Evolutionary conservation across 2,797 vertebrate genomes (phyloP).

Genomic region (Uromys caudimaculatus): DNA sequence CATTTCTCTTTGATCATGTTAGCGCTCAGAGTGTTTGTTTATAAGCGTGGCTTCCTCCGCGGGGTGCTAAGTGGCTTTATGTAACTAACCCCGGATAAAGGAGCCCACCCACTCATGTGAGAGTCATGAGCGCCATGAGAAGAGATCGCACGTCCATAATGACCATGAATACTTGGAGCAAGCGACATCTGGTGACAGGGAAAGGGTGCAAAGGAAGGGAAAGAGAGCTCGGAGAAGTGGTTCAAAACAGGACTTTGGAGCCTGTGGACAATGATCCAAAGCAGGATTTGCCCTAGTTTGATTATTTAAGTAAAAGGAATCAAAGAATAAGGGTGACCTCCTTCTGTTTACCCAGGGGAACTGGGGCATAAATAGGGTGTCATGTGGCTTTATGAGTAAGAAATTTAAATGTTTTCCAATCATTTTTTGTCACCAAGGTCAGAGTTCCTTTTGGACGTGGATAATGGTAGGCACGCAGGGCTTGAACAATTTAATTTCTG

Average conservation of each 20-base stretch:
- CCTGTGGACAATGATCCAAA: not conserved
- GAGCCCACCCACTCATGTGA: not conserved
- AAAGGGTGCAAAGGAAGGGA: not conserved
- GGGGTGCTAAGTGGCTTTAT: not conserved
- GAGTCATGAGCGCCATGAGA: not conserved
- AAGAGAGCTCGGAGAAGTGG: not conserved
- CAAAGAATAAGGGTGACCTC: constrained; percentile 24
- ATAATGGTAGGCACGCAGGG: not conserved
- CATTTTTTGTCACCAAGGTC: not conserved
- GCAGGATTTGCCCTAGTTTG: not conserved
- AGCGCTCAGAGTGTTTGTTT: not conserved
- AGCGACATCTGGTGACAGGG: not conserved
- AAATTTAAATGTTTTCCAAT: constrained; percentile 6
- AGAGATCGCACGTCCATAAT: constrained; percentile 2
- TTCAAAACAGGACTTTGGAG: constrained; percentile 27
- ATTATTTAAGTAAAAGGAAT: constrained; percentile 65
- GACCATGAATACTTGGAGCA: not conserved
- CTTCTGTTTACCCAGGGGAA: not conserved
- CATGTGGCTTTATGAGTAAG: not conserved
- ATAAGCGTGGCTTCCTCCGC: not conserved
- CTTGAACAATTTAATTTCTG: not conserved
- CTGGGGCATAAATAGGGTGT: not conserved
- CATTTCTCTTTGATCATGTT: not conserved
- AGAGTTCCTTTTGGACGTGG: not conserved
- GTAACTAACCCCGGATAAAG: not conserved